Base-by-base conservation (phyloP, 2,113 vertebrate species). In the Elgaria multicarinata region DNA sequence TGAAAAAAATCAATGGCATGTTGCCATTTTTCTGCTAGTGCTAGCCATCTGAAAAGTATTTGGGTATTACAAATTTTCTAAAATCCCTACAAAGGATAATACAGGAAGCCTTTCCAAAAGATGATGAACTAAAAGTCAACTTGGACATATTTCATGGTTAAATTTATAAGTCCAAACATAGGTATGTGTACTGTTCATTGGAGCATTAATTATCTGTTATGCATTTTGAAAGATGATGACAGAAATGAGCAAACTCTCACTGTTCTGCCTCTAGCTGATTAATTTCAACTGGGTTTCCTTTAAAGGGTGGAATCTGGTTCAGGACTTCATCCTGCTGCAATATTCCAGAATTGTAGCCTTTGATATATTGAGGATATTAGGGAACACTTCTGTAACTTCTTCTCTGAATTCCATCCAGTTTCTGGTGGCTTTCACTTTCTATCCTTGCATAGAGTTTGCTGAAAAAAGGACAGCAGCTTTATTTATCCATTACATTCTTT, bases 1-100 rank as follows among this genome's bases (percentile, higher is more conserved):
- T 94, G 93, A 96, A 95, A 96, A 95, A 97, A 96, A 94, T 94
- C 90, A 92, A 89, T 88, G 86, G 4, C 90, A 50, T 92, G 83
- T 95, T 91, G 89, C 86, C 66, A 93, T 88, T 92, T 71, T 77
- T 18, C 46, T 55, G 93, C n/a, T 58, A 84, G 75, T 86, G 58
- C 53, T 90, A 90, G 83, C 85, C 88, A n/a, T 95, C 92, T 55
- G 93, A 93, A 95, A 88, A 2, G 20, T 93, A 93, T 95, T 94
- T 95, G 82, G 2, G 10, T 89, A 26, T 42, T 85, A 85, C 67
- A 66, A 91, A 90, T 94, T 95, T 93, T 94, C 84, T 91, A 90
- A 92, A 85, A 96, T 87, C 71, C n/a, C 44, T 79, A 13, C 62
- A 91, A 87, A 92, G 95, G 90, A 92, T 95, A 93, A 94, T 85